A percentile compares a stretch with the other conserved stretches of the same genome.
These are phyloP conservation scores for Colletes latitarsis DNA, from an alignment of 1,140 invertebrate species.

Conservation along the genomic window DNA sequence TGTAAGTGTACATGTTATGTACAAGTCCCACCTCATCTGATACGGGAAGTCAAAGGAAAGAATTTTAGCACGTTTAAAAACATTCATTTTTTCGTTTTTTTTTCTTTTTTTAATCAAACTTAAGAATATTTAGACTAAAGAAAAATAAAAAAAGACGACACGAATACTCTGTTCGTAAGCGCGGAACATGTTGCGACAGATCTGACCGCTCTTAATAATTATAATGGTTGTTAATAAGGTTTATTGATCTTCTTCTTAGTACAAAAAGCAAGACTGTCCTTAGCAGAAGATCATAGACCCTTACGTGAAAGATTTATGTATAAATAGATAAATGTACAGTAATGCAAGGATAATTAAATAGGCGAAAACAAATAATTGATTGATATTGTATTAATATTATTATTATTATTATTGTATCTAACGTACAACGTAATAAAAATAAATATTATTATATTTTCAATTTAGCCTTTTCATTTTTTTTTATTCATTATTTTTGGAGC, in stretches of 20 bases:
- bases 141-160: conserved; percentile 15
- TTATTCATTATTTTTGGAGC: conserved; percentile 40
- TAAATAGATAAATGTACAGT: conserved; percentile 77
- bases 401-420: conserved; percentile 78
- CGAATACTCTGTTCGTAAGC: conserved; percentile 47
- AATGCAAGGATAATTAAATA: conserved; percentile 74
- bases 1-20: conserved; percentile 49
- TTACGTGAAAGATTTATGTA: conserved; percentile 76
- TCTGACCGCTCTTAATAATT: conserved; percentile 67
- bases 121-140: conserved; percentile 35
- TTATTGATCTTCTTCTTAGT: conserved; percentile 64
- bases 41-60: neutral
- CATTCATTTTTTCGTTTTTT: conserved; percentile 15
- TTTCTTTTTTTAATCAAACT: conserved; percentile 36
- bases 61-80: conserved; percentile 15
- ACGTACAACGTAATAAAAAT: conserved; percentile 73
- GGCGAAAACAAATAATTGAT: conserved; percentile 71
- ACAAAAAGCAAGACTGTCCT: conserved; percentile 3
- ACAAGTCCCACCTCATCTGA: conserved; percentile 14
- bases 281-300: conserved; percentile 64
- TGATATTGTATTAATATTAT: conserved; percentile 76
- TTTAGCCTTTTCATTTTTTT: conserved; percentile 62
- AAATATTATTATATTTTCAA: conserved; percentile 78
- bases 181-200: conserved; percentile 60
- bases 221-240: conserved; percentile 74